These are phyloP conservation scores for Eupithecia exiguata DNA, from an alignment of 2,888 invertebrate species.

Conservation along the genomic window DNA sequence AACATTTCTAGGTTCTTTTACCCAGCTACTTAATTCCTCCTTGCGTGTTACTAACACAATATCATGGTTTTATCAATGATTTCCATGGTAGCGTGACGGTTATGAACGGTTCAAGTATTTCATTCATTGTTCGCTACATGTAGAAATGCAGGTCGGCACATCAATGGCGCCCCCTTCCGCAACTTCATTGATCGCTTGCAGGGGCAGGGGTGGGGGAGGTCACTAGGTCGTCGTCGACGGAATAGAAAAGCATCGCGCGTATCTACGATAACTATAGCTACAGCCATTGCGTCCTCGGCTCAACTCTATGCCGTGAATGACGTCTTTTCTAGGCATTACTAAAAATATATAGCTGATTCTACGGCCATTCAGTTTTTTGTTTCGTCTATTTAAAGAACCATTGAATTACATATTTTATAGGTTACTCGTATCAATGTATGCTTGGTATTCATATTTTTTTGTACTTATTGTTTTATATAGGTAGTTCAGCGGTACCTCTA, in stretches of 20 bases:
- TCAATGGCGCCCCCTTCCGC: conserved; percentile 58
- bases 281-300: background rate
- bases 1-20: background rate
- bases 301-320: conserved; percentile 2
- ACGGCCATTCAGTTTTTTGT: background rate
- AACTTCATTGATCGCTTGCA: conserved; percentile 73
- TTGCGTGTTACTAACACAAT: background rate
- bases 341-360: background rate
- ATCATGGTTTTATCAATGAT: conserved; percentile 35
- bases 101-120: conserved; percentile 46
- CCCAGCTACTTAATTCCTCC: background rate
- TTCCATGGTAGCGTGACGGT: conserved; percentile 35
- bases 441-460: conserved; percentile 2
- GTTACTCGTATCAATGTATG: background rate
- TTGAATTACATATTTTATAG: background rate
- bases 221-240: conserved; percentile 72
- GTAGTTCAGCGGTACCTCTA: too few species aligned
- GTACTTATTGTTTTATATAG: background rate
- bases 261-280: conserved; percentile 6
- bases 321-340: conserved; percentile 7
- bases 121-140: conserved; percentile 61
- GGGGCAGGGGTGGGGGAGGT: conserved; percentile 58
- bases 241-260: conserved; percentile 45
- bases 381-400: background rate
- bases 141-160: conserved; percentile 59